Percentiles rank a stretch among this genome's conserved stretches.
Evolutionary conservation across 2,888 invertebrate species (phyloP).

Genomic region (Slavum lentiscoides): DNA sequence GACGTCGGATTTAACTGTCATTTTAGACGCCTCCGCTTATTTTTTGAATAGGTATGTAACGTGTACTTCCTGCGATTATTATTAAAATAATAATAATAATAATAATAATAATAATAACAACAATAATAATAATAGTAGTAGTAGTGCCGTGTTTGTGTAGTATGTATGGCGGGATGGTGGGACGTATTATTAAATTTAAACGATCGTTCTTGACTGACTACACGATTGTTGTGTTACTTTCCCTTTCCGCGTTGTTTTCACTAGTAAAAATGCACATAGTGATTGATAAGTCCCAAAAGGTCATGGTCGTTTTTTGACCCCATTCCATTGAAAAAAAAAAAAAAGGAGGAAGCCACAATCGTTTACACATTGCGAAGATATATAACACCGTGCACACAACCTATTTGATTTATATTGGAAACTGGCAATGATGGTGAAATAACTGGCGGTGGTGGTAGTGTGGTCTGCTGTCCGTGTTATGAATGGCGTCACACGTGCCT

Average conservation of each 20-base stretch:
- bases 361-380: slow-evolving; percentile 48
- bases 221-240: slow-evolving; percentile 37
- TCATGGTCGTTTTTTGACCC: slow-evolving; percentile 49
- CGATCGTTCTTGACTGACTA: background rate
- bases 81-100: no score
- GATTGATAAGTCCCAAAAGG: slow-evolving; percentile 48
- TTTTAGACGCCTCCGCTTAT: background rate
- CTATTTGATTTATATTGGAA: slow-evolving; percentile 52
- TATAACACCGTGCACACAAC: slow-evolving; percentile 18
- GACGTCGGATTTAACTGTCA: background rate
- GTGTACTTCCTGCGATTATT: background rate
- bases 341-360: slow-evolving; percentile 33
- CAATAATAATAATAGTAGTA: background rate
- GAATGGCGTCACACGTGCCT: slow-evolving; percentile 52
- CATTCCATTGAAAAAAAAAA: slow-evolving; percentile 40
- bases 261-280: slow-evolving; percentile 42
- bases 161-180: no score
- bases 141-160: background rate
- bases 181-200: slow-evolving; percentile 3
- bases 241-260: slow-evolving; percentile 42
- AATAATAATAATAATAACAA: no score
- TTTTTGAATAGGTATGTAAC: background rate
- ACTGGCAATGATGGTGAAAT: slow-evolving; percentile 51
- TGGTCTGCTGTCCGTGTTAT: slow-evolving; percentile 40
- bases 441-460: slow-evolving; percentile 20